Evolutionary conservation across 2,888 invertebrate species (phyloP).

Genomic region (Lathronympha strigana): DNA sequence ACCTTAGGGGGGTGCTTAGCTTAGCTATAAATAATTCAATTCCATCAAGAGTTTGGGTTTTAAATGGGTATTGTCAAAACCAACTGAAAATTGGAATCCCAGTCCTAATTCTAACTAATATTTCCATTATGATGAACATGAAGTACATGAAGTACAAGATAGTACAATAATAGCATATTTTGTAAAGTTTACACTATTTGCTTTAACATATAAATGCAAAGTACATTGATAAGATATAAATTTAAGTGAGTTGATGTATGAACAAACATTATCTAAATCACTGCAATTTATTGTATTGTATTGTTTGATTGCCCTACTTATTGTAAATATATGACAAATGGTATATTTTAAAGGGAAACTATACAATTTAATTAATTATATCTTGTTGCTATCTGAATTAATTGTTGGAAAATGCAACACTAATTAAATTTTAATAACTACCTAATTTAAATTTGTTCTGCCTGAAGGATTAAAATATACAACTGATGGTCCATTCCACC

Average conservation of each 20-base stretch:
- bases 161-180: neutral
- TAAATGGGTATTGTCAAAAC: no score
- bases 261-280: conserved; percentile 10
- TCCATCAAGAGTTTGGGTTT: no score
- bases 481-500: no score
- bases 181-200: neutral
- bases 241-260: conserved; percentile 4
- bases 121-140: neutral
- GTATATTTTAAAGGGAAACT: neutral
- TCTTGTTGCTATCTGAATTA: neutral
- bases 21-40: no score
- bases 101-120: neutral
- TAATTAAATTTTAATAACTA: conserved; percentile 10
- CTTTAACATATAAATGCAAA: neutral
- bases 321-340: no score
- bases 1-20: no score
- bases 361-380: neutral
- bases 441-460: no score
- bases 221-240: conserved; percentile 14
- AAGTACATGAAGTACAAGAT: neutral
- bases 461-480: no score
- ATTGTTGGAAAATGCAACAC: neutral
- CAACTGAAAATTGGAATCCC: no score
- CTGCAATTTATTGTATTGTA: conserved; percentile 16
- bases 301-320: conserved; percentile 16